Evolutionary conservation across 2,113 vertebrate genomes (phyloP).

Genomic region (Piprites chloris): DNA sequence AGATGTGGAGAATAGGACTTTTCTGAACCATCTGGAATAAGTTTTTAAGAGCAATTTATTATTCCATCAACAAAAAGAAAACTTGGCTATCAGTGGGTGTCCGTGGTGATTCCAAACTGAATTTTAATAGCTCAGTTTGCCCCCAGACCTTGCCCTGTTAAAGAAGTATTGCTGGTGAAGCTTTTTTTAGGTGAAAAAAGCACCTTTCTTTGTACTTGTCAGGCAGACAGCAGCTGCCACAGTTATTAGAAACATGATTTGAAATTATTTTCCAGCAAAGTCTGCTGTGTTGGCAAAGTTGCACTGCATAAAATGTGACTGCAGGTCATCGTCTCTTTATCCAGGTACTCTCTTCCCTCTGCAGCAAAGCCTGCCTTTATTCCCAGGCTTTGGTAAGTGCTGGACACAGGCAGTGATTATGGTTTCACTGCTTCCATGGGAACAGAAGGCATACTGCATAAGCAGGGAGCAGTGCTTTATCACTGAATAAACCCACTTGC

Average conservation of each 20-base stretch:
- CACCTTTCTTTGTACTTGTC: neutral
- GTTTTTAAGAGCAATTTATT: neutral
- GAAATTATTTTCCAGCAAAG: neutral
- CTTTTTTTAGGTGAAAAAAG: neutral
- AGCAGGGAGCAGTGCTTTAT: neutral
- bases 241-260: neutral
- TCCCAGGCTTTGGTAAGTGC: neutral
- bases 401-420: neutral
- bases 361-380: neutral
- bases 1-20: neutral
- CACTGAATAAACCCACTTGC: neutral
- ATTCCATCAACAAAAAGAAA: neutral
- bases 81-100: neutral
- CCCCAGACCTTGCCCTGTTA: neutral
- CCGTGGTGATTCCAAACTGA: neutral
- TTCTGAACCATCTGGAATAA: neutral
- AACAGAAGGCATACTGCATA: neutral
- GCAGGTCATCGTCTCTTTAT: neutral
- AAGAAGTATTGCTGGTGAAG: neutral
- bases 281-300: neutral
- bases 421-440: constrained; percentile 12
- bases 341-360: neutral
- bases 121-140: neutral
- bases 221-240: neutral
- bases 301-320: neutral